Base-by-base conservation (phyloP, 2,113 vertebrate species). In the Pandion haliaetus region DNA sequence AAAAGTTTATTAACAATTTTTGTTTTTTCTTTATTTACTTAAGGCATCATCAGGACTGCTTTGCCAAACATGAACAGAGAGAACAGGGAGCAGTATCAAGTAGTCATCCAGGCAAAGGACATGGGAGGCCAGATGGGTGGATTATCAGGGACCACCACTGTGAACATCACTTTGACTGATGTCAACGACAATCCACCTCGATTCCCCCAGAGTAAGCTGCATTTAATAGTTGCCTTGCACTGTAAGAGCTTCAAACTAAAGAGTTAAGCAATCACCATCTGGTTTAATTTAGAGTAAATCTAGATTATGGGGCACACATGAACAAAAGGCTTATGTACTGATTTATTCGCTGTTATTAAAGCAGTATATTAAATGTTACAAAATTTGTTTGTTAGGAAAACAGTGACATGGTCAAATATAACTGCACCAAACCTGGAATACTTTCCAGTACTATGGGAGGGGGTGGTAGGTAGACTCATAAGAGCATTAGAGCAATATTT, bases 111-210 rank as follows among this genome's bases (percentile, higher is more conserved):
- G 85, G 98, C 98, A 88, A 99, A 99, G 57, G 98, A 99, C 71
- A 99, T 99, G 98, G 98, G 98, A 17, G 98, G 98, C 96, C 98
- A 99, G 97, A 98, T 98, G 98, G 98, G 98, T 9, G 98, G 98
- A 82, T 95, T 99, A 86, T 98, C 98, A 1, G 98, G 98, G 20
- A 99, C 98, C 36, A 99, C 98, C 19, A 99, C 97, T 0, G 98
- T 99, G 84, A 99, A 98, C 95, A 99, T 99, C 96, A 98, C 98
- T 0, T 69, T 99, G 88, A 98, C 98, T 7, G 98, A 99, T 66
- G 98, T 99, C 76, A 99, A 99, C 2, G 98, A 99, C 97, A 99
- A 99, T 90, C 98, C 98, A 3, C 98, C 98, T 36, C 98, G 98
- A 63, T 99, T 99, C 36, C 93, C 98, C 18, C 98, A 99, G 81